Evolutionary conservation across 35 echinoderm and acorn worm species (phyloP), one percentile per base, ranked within the genome.

Genomic region (Diadema setosum): DNA sequence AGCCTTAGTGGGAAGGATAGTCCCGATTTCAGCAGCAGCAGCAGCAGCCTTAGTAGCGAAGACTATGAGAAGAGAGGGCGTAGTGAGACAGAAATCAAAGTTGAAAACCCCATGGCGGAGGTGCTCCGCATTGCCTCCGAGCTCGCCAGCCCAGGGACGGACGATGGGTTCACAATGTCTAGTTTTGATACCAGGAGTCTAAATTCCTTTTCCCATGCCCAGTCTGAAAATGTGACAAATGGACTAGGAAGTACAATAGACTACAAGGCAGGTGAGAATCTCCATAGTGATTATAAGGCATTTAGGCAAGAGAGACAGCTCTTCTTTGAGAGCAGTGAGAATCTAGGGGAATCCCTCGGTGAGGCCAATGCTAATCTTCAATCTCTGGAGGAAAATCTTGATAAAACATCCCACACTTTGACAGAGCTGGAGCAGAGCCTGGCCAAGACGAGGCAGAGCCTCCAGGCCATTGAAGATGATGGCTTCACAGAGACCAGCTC

Each of bases 301-400:
- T 97, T 97, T 65, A 87, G 80, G 43, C 64, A 96, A 55, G 94
- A 96, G 49, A 75, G 94, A 20, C 85, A 86, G 46, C 86, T 97
- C n/a, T 93, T 93, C 52, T 94, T 93, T 45, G 88, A 63, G 4
- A 90, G 86, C 50, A 84, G 81, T 64, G 91, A 93, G 64, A 93
- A 85, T n/a, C 42, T 97, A 21, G 91, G 87, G 18, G 85, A 84
- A 18, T 84, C 75, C 5, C 89, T 97, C 55, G 91, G 91, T 2
- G 49, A 94, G 44, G 70, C 81, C 14, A 97, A 93, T 41, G 42
- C 81, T 60, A 93, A 87, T 34, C 83, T 97, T 32, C 59, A 83
- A 29, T 60, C 41, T 7, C 70, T 97, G 55, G 95, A 93, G 46
- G 83, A 84, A 26, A 84, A 93, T 64, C 74, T 97, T 35, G 95